A percentile compares a stretch with the other conserved stretches of the same genome.
phyloP scores from a whole-genome alignment of 2,888 invertebrate genomes.

The Blera fallax region DNA sequence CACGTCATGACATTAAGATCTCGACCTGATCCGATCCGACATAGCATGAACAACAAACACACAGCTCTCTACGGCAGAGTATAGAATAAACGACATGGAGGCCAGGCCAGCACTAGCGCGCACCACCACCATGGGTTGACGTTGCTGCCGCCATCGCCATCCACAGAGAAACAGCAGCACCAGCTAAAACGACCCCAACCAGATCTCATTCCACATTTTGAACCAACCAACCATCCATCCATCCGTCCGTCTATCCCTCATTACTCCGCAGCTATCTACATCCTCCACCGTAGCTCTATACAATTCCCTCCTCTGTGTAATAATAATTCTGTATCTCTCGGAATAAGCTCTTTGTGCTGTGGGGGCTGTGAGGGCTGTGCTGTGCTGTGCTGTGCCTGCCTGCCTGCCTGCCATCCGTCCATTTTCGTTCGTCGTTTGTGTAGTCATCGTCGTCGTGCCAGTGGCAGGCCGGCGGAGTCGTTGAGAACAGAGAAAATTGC shows the following conservation, averaged over 20 bases:
- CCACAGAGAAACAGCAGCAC: conserved; percentile 44
- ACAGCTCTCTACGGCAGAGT: conserved; percentile 10
- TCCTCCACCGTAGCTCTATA: conserved; percentile 27
- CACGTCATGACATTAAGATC: conserved; percentile 72
- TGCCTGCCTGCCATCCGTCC: conserved; percentile 58
- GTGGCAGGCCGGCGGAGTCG: conserved; percentile 57
- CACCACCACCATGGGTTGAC: too few relatives aligned
- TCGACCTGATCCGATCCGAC: conserved; percentile 73
- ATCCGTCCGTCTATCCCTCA: conserved; percentile 51
- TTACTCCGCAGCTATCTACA: conserved; percentile 45
- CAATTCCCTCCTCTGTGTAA: conserved; percentile 69
- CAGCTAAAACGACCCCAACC: conserved; percentile 57
- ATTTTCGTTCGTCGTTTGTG: conserved; percentile 48
- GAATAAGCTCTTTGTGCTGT: conserved; percentile 73
- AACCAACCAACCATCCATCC: conserved; percentile 54
- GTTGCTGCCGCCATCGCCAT: conserved; percentile 20
- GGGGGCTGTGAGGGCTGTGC: conserved; percentile 54
- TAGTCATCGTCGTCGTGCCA: conserved; percentile 45
- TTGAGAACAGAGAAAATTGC: conserved; percentile 71
- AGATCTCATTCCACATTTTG: conserved; percentile 61
- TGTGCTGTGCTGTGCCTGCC: conserved; percentile 16
- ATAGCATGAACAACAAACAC: conserved; percentile 63
- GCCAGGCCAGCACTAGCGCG: conserved; percentile 56
- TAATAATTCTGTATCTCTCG: conserved; percentile 71
- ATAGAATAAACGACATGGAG: conserved; percentile 47